Evolutionary conservation across 2,113 vertebrate genomes (phyloP).

Genomic region (Parotia lawesii): DNA sequence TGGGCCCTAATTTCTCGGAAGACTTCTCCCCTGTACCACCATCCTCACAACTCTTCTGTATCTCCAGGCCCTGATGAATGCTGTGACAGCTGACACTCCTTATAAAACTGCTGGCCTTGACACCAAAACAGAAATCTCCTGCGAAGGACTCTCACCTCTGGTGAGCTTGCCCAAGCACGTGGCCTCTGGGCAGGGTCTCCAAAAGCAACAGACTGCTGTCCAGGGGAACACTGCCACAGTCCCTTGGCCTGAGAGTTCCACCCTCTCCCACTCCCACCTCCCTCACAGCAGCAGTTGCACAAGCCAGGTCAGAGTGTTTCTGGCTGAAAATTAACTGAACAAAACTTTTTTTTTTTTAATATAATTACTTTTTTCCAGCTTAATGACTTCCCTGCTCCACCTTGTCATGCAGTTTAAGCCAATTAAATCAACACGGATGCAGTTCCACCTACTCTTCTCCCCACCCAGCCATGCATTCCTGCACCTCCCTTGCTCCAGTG

Average conservation of each 20-base stretch:
- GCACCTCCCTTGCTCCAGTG: not conserved
- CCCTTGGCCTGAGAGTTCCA: fast-evolving
- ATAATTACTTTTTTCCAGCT: conserved; percentile 22
- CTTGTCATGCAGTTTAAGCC: not conserved
- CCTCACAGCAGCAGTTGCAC: not conserved
- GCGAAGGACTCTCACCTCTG: fast-evolving
- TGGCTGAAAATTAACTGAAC: not conserved
- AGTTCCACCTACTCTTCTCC: not conserved
- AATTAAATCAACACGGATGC: not conserved
- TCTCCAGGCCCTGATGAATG: not conserved
- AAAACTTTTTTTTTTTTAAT: not conserved
- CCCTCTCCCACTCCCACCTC: not conserved
- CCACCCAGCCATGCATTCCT: not conserved
- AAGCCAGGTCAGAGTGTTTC: not conserved
- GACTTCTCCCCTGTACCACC: not conserved
- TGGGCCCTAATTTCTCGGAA: not conserved
- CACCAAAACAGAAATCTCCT: not conserved
- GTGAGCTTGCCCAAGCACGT: fast-evolving
- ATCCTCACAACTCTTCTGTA: not conserved
- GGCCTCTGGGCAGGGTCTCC: not conserved
- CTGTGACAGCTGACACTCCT: not conserved
- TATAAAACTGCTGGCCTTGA: not conserved
- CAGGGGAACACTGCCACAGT: not conserved
- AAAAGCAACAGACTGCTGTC: not conserved
- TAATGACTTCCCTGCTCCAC: conserved; percentile 26